These are phyloP conservation scores for Prinia subflava DNA, from an alignment of 2,113 vertebrate genomes.

Conservation along the genomic window DNA sequence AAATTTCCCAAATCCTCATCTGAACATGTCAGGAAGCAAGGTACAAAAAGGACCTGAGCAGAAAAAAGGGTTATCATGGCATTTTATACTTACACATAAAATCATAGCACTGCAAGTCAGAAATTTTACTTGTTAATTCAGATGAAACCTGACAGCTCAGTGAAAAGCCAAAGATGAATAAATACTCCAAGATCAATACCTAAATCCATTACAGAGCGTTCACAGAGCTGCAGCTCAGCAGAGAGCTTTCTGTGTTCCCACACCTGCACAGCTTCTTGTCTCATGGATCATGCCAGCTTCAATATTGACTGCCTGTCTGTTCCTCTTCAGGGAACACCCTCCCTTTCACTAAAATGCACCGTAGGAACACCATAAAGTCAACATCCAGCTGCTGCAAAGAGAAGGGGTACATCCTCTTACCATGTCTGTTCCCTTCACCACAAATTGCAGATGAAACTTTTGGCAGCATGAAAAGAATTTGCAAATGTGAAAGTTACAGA, in stretches of 20 bases:
- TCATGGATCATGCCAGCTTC: not conserved
- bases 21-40: not conserved
- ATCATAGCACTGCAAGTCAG: not conserved
- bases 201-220: not conserved
- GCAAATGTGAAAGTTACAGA: not conserved
- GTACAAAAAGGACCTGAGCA: not conserved
- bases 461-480: not conserved
- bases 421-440: not conserved
- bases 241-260: not conserved
- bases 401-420: not conserved
- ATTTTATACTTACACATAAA: conserved; percentile 23
- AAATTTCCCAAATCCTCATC: not conserved
- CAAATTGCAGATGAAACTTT: not conserved
- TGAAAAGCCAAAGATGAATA: not conserved
- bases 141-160: not conserved
- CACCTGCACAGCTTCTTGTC: not conserved
- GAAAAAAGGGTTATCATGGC: not conserved
- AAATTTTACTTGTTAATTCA: conserved; percentile 35
- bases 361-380: not conserved
- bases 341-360: not conserved
- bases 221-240: not conserved
- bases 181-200: conserved; percentile 1
- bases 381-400: not conserved
- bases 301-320: not conserved
- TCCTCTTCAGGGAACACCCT: not conserved